phyloP scores from a whole-genome alignment of 2,113 vertebrate genomes.

The Hypanus sabinus region DNA sequence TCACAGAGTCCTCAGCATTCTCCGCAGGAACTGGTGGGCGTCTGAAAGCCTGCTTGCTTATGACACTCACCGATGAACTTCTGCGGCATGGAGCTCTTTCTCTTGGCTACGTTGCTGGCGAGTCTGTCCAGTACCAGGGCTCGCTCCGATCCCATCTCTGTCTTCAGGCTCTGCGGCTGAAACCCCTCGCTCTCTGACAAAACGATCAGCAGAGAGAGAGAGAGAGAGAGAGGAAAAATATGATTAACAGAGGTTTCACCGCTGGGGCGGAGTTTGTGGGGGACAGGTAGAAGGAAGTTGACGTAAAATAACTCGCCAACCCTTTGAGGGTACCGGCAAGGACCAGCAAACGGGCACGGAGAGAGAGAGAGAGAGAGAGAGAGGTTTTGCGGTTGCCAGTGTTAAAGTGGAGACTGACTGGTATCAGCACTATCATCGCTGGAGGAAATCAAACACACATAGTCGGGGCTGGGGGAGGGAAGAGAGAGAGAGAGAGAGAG shows the following conservation, averaged over 20 bases:
- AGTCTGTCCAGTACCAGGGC: constrained; percentile 84
- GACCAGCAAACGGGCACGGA: constrained; percentile 47
- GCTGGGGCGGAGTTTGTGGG: constrained; percentile 40
- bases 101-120: constrained; percentile 87
- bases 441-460: not conserved
- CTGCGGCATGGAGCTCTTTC: constrained; percentile 92
- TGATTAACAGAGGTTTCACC: constrained; percentile 38
- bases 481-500: not conserved
- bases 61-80: constrained; percentile 89
- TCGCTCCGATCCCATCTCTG: constrained; percentile 80
- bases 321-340: constrained; percentile 45
- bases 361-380: constrained; percentile 44
- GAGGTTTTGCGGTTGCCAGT: constrained; percentile 47
- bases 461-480: not conserved
- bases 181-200: constrained; percentile 62
- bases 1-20: not conserved
- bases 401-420: constrained; percentile 46
- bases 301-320: constrained; percentile 40
- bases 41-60: not conserved
- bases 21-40: constrained; percentile 23
- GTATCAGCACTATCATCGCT: constrained; percentile 7
- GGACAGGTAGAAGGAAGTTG: constrained; percentile 43
- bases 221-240: no score
- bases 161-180: constrained; percentile 58
- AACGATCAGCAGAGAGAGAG: constrained; percentile 30